Base-by-base conservation (phyloP, 2,113 vertebrate genomes). In the Philantomba maxwellii region DNA sequence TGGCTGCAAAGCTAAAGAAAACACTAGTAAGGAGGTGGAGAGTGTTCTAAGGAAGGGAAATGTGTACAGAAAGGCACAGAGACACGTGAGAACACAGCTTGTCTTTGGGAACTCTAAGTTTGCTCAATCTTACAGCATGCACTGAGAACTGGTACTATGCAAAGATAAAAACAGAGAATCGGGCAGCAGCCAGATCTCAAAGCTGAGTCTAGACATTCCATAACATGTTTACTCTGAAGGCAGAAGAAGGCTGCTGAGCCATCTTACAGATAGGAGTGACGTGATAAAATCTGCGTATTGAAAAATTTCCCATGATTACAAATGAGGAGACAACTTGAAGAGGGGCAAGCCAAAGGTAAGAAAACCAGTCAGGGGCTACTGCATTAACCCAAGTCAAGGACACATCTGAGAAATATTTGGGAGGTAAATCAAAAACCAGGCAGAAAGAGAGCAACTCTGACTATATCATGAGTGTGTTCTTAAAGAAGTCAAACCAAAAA, bases 401-500 rank as follows among this genome's bases (percentile, higher is more conserved):
- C 33, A 85, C 15, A 85, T 43, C 30, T 87, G 78, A 89, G 39
- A 88, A 93, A 81, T 89, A 70, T 21, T 43, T 84, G 17, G 33
- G 75, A 58, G n/a, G 23, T 66, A 90, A 78, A 87, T 70, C 39
- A 83, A 58, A 96, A 57, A 95, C 7, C 14, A 30, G 25, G 25
- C 78, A 55, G 45, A 80, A 70, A 91, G 36, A 88, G 11, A 88
- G 58, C 77, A 97, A 57, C 33, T 90, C 70, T 55, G 10, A 96
- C 47, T 96, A 66, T n/a, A 90, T 66, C 28, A 2, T 49, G n/a
- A 64, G 5, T 87, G 11, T 93, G 12, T 64, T 93, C 80, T 93
- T 60, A 90, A 92, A 95, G 11, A 88, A 88, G n/a, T 75, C 85
- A 93, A 91, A 93, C 55, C 11, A 39, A 75, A 82, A 82, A 78